These are phyloP conservation scores for Eurosta solidaginis DNA, from an alignment of 1,140 invertebrate genomes.

Conservation along the genomic window DNA sequence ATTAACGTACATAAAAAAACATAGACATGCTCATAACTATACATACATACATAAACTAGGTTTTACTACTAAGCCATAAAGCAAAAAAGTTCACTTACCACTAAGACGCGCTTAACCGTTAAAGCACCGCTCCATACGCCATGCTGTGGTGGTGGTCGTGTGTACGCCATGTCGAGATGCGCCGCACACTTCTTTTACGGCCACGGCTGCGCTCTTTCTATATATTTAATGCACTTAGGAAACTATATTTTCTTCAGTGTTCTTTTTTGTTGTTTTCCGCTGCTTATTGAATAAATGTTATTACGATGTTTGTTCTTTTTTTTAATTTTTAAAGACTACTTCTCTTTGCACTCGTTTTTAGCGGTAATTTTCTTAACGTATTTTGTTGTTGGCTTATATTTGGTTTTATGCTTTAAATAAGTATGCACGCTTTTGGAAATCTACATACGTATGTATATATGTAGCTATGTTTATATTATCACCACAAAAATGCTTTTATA, in stretches of 20 bases:
- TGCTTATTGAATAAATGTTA: background rate
- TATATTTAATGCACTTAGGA: background rate
- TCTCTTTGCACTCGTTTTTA: background rate
- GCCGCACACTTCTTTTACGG: background rate
- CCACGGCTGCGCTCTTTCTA: background rate
- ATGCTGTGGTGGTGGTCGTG: background rate
- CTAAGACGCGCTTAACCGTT: conserved; percentile 57
- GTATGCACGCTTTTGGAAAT: background rate
- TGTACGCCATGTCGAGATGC: conserved; percentile 26
- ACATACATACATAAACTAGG: background rate
- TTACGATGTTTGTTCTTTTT: background rate
- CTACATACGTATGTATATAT: too few species aligned
- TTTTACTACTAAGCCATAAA: background rate
- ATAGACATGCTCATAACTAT: background rate
- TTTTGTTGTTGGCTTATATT: background rate
- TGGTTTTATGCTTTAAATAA: background rate
- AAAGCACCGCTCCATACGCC: conserved; percentile 49
- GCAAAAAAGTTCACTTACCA: conserved; percentile 51
- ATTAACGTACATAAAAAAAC: background rate
- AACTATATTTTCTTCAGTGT: background rate
- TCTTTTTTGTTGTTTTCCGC: background rate
- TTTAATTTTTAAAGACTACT: background rate
- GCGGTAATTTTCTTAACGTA: background rate
- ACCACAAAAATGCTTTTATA: background rate
- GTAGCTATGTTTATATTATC: background rate